These are phyloP conservation scores for Musca vetustissima DNA, from an alignment of 1,140 invertebrate genomes.

Conservation along the genomic window DNA sequence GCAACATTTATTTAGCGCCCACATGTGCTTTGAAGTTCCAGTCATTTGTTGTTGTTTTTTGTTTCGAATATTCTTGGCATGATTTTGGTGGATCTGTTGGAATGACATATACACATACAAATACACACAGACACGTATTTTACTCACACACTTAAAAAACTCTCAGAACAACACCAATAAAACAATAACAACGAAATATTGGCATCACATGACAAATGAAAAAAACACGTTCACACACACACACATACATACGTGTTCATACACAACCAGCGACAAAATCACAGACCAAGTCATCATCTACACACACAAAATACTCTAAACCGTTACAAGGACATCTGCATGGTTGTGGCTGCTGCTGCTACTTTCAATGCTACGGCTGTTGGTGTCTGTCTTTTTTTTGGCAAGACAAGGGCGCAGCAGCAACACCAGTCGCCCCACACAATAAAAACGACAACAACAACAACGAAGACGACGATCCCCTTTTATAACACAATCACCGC, in stretches of 20 bases:
- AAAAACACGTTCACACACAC: background rate
- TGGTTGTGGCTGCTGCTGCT: too few species aligned
- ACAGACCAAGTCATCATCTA: background rate
- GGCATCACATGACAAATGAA: background rate
- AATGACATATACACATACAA: too few species aligned
- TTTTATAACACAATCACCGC: too few species aligned
- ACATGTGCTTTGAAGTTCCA: too few species aligned
- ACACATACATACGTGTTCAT: background rate
- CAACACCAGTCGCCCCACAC: too few species aligned
- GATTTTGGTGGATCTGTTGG: constrained; percentile 4
- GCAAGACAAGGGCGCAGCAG: too few species aligned
- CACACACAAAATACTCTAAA: constrained; percentile 4
- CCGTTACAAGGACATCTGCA: constrained; percentile 13
- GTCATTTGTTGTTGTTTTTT: background rate
- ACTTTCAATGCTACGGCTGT: too few species aligned
- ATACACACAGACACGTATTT: too few species aligned
- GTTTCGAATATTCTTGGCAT: background rate
- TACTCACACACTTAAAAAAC: too few species aligned
- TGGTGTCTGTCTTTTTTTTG: too few species aligned
- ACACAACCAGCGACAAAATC: background rate
- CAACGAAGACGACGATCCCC: too few species aligned
- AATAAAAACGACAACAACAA: too few species aligned
- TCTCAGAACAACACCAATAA: background rate
- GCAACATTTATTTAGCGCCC: background rate
- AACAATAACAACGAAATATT: background rate